Conservation (phyloP, 2,113 vertebrate genomes). For the Albula goreensis region DNA sequence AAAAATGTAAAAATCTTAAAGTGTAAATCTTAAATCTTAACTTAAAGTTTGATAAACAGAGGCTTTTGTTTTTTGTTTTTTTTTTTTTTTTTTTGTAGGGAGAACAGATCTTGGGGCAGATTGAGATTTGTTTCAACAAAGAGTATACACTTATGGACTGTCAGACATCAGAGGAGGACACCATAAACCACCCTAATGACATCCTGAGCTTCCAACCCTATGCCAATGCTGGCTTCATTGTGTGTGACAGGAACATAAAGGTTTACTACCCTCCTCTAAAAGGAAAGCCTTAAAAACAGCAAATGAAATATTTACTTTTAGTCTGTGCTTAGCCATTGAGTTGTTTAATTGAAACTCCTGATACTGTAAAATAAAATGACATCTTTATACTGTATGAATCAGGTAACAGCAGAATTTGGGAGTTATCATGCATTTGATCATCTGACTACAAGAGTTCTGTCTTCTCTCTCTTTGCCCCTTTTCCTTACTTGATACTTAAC, state of each 20-base stretch:
- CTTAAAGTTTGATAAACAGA: too few species aligned
- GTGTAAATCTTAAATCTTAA: too few species aligned
- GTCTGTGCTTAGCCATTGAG: neutral
- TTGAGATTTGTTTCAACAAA: conserved; percentile 51
- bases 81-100: conserved; percentile 29
- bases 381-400: neutral
- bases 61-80: too few species aligned
- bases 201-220: neutral
- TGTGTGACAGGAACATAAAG: conserved; percentile 41
- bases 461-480: too few species aligned
- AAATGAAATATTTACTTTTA: neutral
- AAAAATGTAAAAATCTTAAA: neutral
- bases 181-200: conserved; percentile 13
- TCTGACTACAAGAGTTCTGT: too few species aligned
- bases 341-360: neutral
- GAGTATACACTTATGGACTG: conserved; percentile 47
- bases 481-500: neutral
- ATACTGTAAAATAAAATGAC: neutral
- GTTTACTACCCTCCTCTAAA: conserved; percentile 46
- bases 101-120: conserved; percentile 44
- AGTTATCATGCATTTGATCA: too few species aligned
- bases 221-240: conserved; percentile 11
- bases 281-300: neutral
- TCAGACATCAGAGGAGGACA: conserved; percentile 15
- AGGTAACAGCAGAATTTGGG: neutral